Percentiles rank a stretch among this genome's conserved stretches.
phyloP scores from a whole-genome alignment of 2,888 invertebrate genomes.

The Hirtodrosophila cameraria region DNA sequence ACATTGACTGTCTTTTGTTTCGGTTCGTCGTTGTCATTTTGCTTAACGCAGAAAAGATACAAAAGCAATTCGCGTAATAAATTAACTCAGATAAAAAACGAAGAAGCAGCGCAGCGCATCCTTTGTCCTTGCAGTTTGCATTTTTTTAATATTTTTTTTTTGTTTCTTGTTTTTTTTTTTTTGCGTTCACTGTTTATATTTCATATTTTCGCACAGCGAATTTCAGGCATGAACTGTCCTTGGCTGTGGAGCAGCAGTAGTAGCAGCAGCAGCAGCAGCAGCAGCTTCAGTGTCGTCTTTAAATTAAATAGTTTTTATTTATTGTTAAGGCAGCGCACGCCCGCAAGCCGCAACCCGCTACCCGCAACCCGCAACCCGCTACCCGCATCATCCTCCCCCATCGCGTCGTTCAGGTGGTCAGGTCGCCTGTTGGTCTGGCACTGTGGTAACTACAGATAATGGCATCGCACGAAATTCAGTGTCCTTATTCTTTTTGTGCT shows the following conservation, averaged over 20 bases:
- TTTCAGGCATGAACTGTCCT: constrained; percentile 32
- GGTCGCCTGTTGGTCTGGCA: constrained; percentile 15
- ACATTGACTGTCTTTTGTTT: constrained; percentile 65
- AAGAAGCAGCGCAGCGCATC: constrained; percentile 7
- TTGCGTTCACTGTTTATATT: constrained; percentile 36
- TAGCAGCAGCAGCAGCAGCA: no score
- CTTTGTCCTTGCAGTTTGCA: constrained; percentile 6
- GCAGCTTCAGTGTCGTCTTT: constrained; percentile 54
- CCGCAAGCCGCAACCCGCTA: no score
- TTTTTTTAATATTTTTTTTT: constrained; percentile 11
- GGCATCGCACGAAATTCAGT: constrained; percentile 41
- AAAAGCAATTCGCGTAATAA: constrained; percentile 77
- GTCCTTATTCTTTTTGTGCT: constrained; percentile 16
- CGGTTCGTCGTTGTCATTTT: constrained; percentile 25
- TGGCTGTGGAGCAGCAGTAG: constrained; percentile 35
- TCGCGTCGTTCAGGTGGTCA: not conserved
- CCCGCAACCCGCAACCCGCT: no score
- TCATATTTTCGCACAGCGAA: constrained; percentile 52
- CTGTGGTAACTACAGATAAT: constrained; percentile 64
- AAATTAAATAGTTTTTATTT: constrained; percentile 83
- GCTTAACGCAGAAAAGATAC: constrained; percentile 29
- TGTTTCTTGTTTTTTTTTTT: constrained; percentile 8
- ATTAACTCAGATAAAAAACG: constrained; percentile 61
- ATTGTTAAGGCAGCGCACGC: constrained; percentile 62
- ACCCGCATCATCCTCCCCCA: no score